phyloP scores from a whole-genome alignment of 2,888 invertebrate species.

The Coenonympha arcania region DNA sequence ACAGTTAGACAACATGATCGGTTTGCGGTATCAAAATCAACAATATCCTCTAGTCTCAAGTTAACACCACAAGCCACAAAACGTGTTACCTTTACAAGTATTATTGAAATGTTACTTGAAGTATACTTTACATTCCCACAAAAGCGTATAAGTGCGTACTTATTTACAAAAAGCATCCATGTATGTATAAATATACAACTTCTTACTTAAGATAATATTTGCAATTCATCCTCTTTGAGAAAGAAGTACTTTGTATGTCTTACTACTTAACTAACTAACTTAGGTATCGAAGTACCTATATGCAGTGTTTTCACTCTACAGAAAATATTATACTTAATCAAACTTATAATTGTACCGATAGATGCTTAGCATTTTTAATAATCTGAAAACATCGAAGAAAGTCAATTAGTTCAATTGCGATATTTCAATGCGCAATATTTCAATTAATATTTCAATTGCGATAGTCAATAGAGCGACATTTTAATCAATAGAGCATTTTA shows the following conservation, averaged over 20 bases:
- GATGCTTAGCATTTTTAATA: too few species aligned
- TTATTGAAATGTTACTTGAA: slow-evolving; percentile 16
- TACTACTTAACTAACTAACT: too few species aligned
- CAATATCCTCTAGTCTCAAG: slow-evolving; percentile 19
- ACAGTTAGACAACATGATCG: slow-evolving; percentile 24
- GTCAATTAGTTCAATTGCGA: too few species aligned
- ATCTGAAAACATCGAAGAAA: too few species aligned
- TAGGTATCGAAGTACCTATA: too few species aligned
- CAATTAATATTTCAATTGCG: too few species aligned
- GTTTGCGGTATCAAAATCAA: slow-evolving; percentile 25
- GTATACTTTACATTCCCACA: slow-evolving; percentile 7
- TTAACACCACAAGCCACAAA: slow-evolving; percentile 25
- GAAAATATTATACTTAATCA: too few species aligned
- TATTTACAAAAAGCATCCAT: neutral
- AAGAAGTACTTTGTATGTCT: neutral
- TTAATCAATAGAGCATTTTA: too few species aligned
- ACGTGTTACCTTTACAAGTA: slow-evolving; percentile 16
- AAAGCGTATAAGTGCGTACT: neutral
- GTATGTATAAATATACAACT: neutral
- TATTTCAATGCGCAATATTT: too few species aligned
- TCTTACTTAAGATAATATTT: slow-evolving; percentile 1
- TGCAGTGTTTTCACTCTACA: too few species aligned
- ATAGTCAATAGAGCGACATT: too few species aligned
- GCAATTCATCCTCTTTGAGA: neutral
- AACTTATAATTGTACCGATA: too few species aligned